A percentile compares a stretch with the other conserved stretches of the same genome.
These are phyloP conservation scores for Macrotus californicus DNA, from an alignment of 2,113 vertebrate genomes.

Conservation along the genomic window DNA sequence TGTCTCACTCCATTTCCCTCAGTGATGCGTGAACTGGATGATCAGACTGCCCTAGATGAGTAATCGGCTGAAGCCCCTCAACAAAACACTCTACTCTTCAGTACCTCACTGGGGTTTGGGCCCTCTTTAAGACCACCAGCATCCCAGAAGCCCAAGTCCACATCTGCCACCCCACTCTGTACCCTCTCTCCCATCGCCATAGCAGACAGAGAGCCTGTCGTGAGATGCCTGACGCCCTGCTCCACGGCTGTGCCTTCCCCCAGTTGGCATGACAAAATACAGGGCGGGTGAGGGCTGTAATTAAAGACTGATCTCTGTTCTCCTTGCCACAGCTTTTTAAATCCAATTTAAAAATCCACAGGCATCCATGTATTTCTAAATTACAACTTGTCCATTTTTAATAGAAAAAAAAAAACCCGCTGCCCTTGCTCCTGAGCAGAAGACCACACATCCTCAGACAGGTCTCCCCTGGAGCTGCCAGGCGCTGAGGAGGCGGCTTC, in stretches of 20 bases:
- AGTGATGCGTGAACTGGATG: constrained; percentile 18
- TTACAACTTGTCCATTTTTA: constrained; percentile 24
- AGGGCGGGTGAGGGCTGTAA: neutral
- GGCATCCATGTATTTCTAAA: constrained; percentile 23
- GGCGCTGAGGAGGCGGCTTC: too few relatives aligned
- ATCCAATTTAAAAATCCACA: constrained; percentile 36
- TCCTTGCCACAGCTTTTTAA: constrained; percentile 29
- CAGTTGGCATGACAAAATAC: neutral
- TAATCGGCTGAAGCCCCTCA: neutral
- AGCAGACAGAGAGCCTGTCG: neutral
- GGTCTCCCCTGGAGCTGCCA: neutral
- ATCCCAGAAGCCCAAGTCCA: neutral
- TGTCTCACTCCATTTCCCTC: neutral
- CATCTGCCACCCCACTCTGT: neutral
- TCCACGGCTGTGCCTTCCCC: neutral
- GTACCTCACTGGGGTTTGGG: neutral
- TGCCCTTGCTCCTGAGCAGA: neutral
- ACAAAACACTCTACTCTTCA: neutral
- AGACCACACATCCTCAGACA: neutral
- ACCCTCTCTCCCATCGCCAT: neutral
- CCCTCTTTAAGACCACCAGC: neutral
- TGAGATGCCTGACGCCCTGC: neutral
- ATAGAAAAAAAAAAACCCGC: neutral
- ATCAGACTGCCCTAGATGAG: constrained; percentile 19
- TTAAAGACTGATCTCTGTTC: neutral